These are phyloP conservation scores for Elymnias hypermnestra DNA, from an alignment of 1,140 invertebrate species.

Conservation along the genomic window DNA sequence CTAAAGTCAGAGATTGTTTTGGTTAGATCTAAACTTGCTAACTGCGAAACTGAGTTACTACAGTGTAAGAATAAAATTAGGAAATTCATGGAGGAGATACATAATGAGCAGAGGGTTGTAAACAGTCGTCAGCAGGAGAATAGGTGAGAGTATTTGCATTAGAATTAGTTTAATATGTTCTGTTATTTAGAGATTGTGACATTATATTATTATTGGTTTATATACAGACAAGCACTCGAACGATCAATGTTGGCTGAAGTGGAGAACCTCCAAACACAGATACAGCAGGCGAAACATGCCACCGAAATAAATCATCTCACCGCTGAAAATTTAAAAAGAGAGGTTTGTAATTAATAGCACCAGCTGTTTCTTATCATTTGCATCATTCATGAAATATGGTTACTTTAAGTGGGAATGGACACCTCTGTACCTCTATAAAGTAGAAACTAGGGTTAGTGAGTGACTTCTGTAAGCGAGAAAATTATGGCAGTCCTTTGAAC, in stretches of 20 bases:
- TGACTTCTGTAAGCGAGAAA: no score
- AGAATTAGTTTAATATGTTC: no score
- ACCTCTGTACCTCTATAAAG: no score
- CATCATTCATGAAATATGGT: no score
- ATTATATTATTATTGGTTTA: no score
- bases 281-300: conserved; percentile 88
- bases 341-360: conserved; percentile 69
- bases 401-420: no score
- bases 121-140: conserved; percentile 59
- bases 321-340: conserved; percentile 87
- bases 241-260: conserved; percentile 86
- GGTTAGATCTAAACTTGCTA: conserved; percentile 87
- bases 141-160: conserved; percentile 36
- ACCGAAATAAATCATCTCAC: conserved; percentile 88
- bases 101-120: conserved; percentile 58
- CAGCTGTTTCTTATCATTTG: no score
- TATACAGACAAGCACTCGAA: conserved; percentile 83
- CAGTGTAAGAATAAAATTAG: conserved; percentile 93
- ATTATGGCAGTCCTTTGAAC: no score
- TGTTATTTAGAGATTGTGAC: no score
- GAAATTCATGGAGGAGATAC: conserved; percentile 81
- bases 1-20: conserved; percentile 90
- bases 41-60: conserved; percentile 91
- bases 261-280: conserved; percentile 87
- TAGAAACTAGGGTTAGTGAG: no score